Evolutionary conservation across 2,113 vertebrate species (phyloP).

Genomic region (Aramus guarauna): DNA sequence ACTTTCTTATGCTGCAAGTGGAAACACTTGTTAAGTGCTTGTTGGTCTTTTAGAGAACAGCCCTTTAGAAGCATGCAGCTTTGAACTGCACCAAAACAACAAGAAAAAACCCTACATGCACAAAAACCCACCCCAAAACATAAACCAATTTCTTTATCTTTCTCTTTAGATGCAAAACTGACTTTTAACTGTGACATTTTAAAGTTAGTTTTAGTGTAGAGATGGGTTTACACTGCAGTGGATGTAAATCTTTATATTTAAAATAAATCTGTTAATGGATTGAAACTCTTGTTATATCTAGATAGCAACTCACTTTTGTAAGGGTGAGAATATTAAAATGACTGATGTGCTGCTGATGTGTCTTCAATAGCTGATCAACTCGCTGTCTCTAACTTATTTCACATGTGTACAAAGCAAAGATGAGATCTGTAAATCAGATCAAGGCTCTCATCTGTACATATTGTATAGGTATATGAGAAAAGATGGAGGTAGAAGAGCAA

Average conservation of each 20-base stretch:
- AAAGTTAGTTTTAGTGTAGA: not conserved
- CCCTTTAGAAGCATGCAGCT: not conserved
- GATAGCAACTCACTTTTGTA: not conserved
- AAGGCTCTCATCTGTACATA: not conserved
- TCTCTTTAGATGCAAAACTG: not conserved
- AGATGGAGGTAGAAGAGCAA: not conserved
- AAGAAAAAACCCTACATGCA: fast-evolving
- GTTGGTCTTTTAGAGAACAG: not conserved
- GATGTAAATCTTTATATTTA: not conserved
- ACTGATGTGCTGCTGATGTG: not conserved
- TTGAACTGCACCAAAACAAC: not conserved
- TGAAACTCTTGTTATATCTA: not conserved
- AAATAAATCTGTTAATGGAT: not conserved
- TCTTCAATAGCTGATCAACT: not conserved
- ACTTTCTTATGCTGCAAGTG: not conserved
- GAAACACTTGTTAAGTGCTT: not conserved
- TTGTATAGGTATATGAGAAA: not conserved
- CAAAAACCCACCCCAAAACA: not conserved
- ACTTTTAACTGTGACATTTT: not conserved
- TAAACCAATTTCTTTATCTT: not conserved
- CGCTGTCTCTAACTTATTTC: not conserved
- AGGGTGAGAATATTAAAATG: not conserved
- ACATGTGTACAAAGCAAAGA: not conserved
- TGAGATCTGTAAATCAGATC: not conserved
- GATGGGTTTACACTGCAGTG: not conserved